Evolutionary conservation across 2,113 vertebrate genomes (phyloP), one percentile per base, ranked within the genome.

Genomic region (Lasiurus borealis): DNA sequence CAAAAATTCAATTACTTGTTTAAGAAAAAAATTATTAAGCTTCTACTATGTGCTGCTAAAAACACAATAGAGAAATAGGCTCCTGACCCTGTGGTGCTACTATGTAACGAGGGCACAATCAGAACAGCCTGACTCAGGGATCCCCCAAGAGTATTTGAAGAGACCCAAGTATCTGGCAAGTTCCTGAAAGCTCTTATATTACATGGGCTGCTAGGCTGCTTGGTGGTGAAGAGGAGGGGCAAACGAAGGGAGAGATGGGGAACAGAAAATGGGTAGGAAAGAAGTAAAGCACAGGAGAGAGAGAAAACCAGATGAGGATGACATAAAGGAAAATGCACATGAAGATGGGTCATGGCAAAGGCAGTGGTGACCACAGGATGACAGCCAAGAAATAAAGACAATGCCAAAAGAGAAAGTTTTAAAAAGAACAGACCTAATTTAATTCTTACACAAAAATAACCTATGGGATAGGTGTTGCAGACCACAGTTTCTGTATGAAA

Each of bases 281-380:
- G 29, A 57, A 50, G 54, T 36, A 85, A 12, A 46, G 36, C 46
- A 69, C 21, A 72, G 18, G 14, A 59, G n/a, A 50, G 3, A 40
- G 11, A 59, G 16, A 31, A 0, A n/a, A 21, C 4, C 36, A 44
- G 57, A 25, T 1, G 40, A 57, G n/a, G 68, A 36, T 0, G 5
- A 27, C 46, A 52, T 4, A 10, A 21, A 40, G 46, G 27, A 71
- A 34, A 54, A 72, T 3, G 52, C 18, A 0, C 44, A 12, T 0
- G 3, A 36, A 52, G 46, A 36, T 0, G 21, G 64, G 0, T 18
- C 8, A 15, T 0, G 6, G 59, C 40, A 31, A 12, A 86, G 48
- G 29, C 27, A 36, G 8, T 0, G 4, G 78, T 11, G 68, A 14
- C 3, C 71, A 85, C 11, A 15, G 40, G 66, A 62, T 0, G 1